phyloP scores from a whole-genome alignment of 2,888 invertebrate species.

The Drosophila macrospina region DNA sequence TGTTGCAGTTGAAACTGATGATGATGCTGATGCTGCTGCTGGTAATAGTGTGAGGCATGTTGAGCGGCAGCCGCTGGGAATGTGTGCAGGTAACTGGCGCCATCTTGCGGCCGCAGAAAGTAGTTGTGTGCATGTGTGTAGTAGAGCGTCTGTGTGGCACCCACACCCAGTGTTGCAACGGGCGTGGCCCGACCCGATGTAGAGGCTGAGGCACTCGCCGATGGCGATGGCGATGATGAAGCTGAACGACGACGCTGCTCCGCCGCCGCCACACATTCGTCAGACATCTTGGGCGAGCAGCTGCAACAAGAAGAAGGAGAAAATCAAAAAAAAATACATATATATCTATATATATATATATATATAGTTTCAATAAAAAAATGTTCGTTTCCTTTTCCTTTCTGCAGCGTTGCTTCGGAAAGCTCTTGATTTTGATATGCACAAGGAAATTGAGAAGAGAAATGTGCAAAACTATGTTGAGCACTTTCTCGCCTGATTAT shows the following conservation, averaged over 20 bases:
- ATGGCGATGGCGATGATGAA: slow-evolving; percentile 69
- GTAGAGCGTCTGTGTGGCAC: slow-evolving; percentile 60
- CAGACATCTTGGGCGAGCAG: neutral
- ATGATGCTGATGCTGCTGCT: slow-evolving; percentile 64
- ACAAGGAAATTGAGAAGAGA: too few species aligned
- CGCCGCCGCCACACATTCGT: slow-evolving; percentile 3
- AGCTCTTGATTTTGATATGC: too few species aligned
- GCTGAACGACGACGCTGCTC: slow-evolving; percentile 69
- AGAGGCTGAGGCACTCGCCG: slow-evolving; percentile 62
- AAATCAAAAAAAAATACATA: too few species aligned
- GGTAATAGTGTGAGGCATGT: slow-evolving; percentile 62
- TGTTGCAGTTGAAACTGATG: slow-evolving; percentile 56
- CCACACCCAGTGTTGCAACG: slow-evolving; percentile 58
- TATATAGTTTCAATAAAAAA: too few species aligned
- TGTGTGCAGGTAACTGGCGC: slow-evolving; percentile 80
- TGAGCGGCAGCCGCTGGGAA: slow-evolving; percentile 82
- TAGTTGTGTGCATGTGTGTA: slow-evolving; percentile 75
- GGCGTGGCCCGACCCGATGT: slow-evolving; percentile 81
- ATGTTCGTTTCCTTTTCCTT: too few species aligned
- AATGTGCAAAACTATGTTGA: too few species aligned
- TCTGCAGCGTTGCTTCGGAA: slow-evolving; percentile 83
- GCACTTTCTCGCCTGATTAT: too few species aligned
- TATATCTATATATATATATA: too few species aligned
- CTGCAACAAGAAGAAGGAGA: neutral
- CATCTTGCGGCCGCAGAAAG: slow-evolving; percentile 78